Percentiles rank a stretch among this genome's conserved stretches.
Conservation (phyloP, 2,113 vertebrate species). For the Brachyistius frenatus region DNA sequence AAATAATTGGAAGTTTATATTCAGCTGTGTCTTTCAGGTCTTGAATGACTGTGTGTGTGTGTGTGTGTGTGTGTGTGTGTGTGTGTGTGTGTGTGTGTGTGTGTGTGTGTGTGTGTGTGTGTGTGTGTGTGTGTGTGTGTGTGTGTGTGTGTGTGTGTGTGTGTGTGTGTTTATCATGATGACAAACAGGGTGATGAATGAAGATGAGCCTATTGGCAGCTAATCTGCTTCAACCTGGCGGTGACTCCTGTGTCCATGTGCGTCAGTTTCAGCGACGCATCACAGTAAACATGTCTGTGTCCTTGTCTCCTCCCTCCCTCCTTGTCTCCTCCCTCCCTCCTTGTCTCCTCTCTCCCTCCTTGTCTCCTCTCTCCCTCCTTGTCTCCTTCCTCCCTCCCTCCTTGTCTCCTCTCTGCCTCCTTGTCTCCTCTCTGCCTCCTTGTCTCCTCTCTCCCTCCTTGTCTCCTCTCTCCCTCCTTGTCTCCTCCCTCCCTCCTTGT, state of each 20-base stretch:
- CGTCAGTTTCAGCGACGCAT: slow-evolving; percentile 40
- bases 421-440: no score
- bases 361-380: no score
- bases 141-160: background rate
- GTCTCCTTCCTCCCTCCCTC: no score
- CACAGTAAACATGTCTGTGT: slow-evolving; percentile 35
- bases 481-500: no score
- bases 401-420: no score
- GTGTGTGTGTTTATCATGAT: background rate
- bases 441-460: no score
- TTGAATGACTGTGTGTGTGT: background rate
- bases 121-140: no score
- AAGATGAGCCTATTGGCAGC: slow-evolving; percentile 61
- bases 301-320: background rate
- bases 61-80: background rate
- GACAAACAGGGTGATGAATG: slow-evolving; percentile 54
- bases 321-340: background rate
- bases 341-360: background rate
- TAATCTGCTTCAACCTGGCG: slow-evolving; percentile 53
- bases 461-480: no score
- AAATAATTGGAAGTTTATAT: slow-evolving; percentile 36
- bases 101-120: background rate
- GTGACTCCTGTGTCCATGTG: slow-evolving; percentile 42
- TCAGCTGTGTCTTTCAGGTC: background rate
- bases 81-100: background rate